Conservation (phyloP, 2,797 vertebrate species). For the Rhinella marina region DNA sequence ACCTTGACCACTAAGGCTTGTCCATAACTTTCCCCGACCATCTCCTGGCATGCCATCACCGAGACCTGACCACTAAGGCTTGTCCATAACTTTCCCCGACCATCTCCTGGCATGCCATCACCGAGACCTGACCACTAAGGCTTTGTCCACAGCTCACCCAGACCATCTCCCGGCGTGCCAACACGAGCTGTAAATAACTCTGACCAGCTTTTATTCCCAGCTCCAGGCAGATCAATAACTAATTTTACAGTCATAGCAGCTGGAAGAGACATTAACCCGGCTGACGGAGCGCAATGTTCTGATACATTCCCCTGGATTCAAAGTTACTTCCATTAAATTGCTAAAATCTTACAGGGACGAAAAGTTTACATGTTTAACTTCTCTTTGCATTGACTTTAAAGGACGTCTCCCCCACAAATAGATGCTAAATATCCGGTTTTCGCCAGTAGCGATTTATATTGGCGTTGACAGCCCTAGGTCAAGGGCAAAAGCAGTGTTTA, state of each 20-base stretch:
- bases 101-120: too few relatives aligned
- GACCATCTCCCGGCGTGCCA: not conserved
- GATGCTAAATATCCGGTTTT: not conserved
- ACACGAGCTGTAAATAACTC: not conserved
- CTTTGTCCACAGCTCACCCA: not conserved
- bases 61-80: too few relatives aligned
- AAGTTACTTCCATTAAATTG: constrained; percentile 5
- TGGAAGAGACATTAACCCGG: constrained; percentile 5
- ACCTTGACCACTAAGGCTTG: too few relatives aligned
- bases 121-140: not conserved
- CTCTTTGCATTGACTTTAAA: not conserved
- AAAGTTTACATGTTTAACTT: not conserved
- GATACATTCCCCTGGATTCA: not conserved
- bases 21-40: too few relatives aligned
- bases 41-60: too few relatives aligned
- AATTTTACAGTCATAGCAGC: constrained; percentile 6
- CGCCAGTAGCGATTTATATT: too few relatives aligned
- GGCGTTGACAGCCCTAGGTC: too few relatives aligned
- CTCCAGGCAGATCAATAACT: constrained; percentile 8
- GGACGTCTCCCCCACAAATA: not conserved
- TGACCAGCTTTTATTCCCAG: constrained; percentile 13
- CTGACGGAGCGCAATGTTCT: not conserved
- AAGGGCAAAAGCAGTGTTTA: too few relatives aligned
- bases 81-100: too few relatives aligned
- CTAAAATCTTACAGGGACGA: not conserved